Base-by-base conservation (phyloP, 2,113 vertebrate genomes). In the Rallus limicola region DNA sequence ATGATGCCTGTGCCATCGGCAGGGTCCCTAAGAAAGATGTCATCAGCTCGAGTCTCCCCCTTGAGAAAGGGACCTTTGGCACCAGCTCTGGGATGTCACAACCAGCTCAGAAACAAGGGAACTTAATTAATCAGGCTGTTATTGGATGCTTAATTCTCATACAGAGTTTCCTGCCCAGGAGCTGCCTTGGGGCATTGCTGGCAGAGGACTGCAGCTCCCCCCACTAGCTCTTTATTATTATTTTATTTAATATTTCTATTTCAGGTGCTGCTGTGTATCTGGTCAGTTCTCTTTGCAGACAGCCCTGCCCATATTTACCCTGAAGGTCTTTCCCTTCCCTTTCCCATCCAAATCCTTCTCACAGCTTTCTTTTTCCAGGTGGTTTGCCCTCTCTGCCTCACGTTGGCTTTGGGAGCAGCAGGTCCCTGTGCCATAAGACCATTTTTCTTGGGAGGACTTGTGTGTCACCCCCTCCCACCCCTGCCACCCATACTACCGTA, bases 111-210 rank as follows among this genome's bases (percentile, higher is more conserved):
- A 71, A 44, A 17, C 28, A 28, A 36, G 24, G 46, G 21, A 77
- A 24, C 26, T 55, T 34, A 48, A 48, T 48, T 48, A 48, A 48
- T 48, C 17, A 64, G 29, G 7, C 42, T 1, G 2, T 71, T 78
- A 36, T 1, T 28, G 33, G 44, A 26, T 7, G 18, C 31, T 48
- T 31, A 25, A 16, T 52, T 85, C 65, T 82, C 29, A 21, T 19
- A 2, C 1, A 26, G n/a, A 0, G 8, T 56, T 78, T 65, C 68
- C 69, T 82, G 44, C 31, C 1, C 0, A 1, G 53, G 28, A 59
- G 19, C 25, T 82, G 68, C 87, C 63, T 85, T 23, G 50, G 55
- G 74, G 70, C 34, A 2, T 5, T 2, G 0, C 1, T 72, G 81
- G 70, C 86, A 26, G 44, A 11, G 46, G 44, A 69, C 38, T 15